These are phyloP conservation scores for Nerophis lumbriciformis DNA, from an alignment of 2,113 vertebrate genomes.

Conservation along the genomic window DNA sequence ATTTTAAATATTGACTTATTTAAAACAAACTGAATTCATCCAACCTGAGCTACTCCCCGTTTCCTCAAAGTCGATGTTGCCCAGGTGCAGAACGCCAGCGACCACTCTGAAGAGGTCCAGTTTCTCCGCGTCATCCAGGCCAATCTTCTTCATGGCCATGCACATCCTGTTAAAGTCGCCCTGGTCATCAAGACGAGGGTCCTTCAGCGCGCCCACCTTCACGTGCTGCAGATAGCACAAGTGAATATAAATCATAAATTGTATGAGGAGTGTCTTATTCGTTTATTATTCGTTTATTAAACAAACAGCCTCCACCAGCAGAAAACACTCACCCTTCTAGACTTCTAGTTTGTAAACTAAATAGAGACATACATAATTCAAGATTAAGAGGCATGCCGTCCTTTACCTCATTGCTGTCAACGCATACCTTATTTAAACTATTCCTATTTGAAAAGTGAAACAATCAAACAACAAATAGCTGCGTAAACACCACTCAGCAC, in stretches of 20 bases:
- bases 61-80: slow-evolving; percentile 98
- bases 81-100: slow-evolving; percentile 93
- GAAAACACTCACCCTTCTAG: too few relatives aligned
- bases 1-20: too few relatives aligned
- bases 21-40: not conserved
- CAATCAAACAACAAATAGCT: slow-evolving; percentile 10
- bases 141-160: slow-evolving; percentile 95
- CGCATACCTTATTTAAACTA: not conserved
- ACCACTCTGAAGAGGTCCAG: slow-evolving; percentile 96
- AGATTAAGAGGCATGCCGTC: too few relatives aligned
- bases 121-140: slow-evolving; percentile 90
- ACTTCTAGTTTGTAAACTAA: too few relatives aligned
- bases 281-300: too few relatives aligned
- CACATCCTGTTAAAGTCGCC: slow-evolving; percentile 97
- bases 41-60: slow-evolving; percentile 92
- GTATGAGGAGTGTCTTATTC: too few relatives aligned
- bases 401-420: not conserved
- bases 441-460: not conserved
- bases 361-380: too few relatives aligned
- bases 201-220: slow-evolving; percentile 86
- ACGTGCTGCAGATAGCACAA: slow-evolving; percentile 70
- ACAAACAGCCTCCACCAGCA: too few relatives aligned
- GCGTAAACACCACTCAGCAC: slow-evolving; percentile 1
- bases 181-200: slow-evolving; percentile 90
- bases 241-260: slow-evolving; percentile 1